A percentile compares a stretch with the other conserved stretches of the same genome.
Evolutionary conservation across 2,113 vertebrate species (phyloP).

Genomic region (Podarcis cretensis): DNA sequence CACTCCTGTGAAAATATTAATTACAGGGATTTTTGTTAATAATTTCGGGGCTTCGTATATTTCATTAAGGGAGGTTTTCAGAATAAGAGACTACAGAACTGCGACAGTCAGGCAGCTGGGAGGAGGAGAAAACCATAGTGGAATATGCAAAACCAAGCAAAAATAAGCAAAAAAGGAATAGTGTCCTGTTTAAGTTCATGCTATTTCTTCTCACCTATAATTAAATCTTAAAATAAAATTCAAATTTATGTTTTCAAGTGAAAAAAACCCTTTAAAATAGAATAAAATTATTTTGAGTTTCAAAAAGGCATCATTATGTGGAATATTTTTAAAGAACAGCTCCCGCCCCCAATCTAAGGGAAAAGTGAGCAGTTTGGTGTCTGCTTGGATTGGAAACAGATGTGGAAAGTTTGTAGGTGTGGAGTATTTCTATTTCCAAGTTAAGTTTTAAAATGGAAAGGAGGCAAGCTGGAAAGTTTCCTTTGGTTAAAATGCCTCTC

Average conservation of each 20-base stretch:
- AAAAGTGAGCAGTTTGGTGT: background rate
- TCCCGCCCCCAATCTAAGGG: background rate
- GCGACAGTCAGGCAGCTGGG: background rate
- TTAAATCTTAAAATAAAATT: slow-evolving; percentile 11
- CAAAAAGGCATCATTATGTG: background rate
- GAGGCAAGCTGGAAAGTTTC: background rate
- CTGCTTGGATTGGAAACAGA: background rate
- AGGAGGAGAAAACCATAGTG: background rate
- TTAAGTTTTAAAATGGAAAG: background rate
- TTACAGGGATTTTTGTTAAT: background rate
- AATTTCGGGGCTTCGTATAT: background rate
- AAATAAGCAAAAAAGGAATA: background rate
- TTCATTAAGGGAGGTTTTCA: background rate
- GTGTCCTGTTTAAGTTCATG: background rate
- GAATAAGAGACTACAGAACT: background rate
- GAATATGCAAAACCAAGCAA: background rate
- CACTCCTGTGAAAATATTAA: background rate
- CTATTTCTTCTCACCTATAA: slow-evolving; percentile 3
- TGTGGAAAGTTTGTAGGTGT: background rate
- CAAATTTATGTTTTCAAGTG: background rate
- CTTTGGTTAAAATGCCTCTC: background rate
- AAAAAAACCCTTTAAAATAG: background rate
- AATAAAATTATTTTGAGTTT: background rate
- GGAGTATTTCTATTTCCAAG: background rate
- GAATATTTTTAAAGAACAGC: background rate